Base-by-base conservation (phyloP, 2,888 invertebrate genomes). In the Plusia festucae region DNA sequence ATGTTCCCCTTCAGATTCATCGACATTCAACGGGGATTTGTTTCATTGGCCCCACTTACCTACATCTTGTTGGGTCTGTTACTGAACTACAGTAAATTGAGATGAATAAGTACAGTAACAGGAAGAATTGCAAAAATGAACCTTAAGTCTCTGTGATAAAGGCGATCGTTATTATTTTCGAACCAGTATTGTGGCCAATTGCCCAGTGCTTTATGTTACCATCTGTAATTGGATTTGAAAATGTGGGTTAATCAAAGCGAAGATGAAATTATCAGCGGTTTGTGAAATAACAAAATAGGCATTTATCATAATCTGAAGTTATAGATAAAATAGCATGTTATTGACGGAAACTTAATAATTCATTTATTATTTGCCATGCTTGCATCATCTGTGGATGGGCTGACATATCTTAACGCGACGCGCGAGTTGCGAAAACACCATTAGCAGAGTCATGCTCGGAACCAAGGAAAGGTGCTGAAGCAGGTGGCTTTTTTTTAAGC, bases 181-280 rank as follows among this genome's bases (percentile, higher is more conserved):
- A 24, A 2, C 24, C 24, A 40, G n/a, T 40, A n/a, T n/a, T n/a
- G n/a, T 1, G 1, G n/a, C n/a, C 40, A n/a, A 79, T 81, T 78
- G 76, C 65, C 64, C 58, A 66, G 73, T 54, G 73, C 70, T 65
- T 78, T 78, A 73, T 69, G 73, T 70, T 53, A 66, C 20, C 60
- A 62, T 70, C 65, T 59, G 54, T 63, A 59, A 62, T 68, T 64
- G 49, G 52, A 58, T 24, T 58, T 56, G 58, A 63, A 62, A 62
- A 66, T 54, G 51, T 53, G 16, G 34, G 30, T 9, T 65, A 57
- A 65, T 70, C 13, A 67, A 44, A 15, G 30, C 27, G 49, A 57
- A 51, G 51, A 34, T 40, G 20, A 1, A 24, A 20, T 53, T 9
- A 58, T 27, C 30, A 46, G 13, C 27, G 20, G 15, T 7, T 16